These are phyloP conservation scores for Parnassius smintheus DNA, from an alignment of 2,888 invertebrate species.

Conservation along the genomic window DNA sequence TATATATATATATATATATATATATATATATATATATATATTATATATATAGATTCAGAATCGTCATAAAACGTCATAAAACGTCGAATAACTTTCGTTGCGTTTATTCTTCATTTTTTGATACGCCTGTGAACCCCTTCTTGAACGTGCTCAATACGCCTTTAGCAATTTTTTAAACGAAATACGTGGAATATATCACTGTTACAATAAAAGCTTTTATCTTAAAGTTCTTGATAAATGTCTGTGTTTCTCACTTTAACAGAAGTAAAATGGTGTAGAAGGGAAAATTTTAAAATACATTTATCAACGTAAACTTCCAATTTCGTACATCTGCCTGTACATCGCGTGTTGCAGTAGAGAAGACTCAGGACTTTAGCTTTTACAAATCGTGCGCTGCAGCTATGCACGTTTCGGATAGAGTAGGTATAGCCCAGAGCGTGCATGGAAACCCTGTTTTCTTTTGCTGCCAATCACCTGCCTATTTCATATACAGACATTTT, in stretches of 20 bases:
- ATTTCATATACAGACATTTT: too few relatives aligned
- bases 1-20: too few relatives aligned
- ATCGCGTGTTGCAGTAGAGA: constrained; percentile 39
- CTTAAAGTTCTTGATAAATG: constrained; percentile 11
- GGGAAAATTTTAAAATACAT: constrained; percentile 26
- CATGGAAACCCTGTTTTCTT: neutral
- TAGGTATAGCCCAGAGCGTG: constrained; percentile 29
- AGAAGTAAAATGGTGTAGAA: constrained; percentile 23
- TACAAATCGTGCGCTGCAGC: constrained; percentile 48
- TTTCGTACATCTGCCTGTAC: constrained; percentile 47
- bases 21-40: too few relatives aligned
- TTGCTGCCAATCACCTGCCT: too few relatives aligned
- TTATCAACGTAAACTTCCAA: constrained; percentile 28
- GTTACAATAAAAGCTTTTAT: constrained; percentile 13
- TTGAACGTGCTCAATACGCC: too few relatives aligned
- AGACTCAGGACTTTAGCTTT: constrained; percentile 33
- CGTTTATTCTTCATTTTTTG: too few relatives aligned
- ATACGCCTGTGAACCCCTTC: too few relatives aligned
- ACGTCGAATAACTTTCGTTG: too few relatives aligned
- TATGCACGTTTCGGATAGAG: constrained; percentile 42
- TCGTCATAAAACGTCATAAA: too few relatives aligned
- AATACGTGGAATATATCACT: constrained; percentile 14
- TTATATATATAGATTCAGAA: too few relatives aligned
- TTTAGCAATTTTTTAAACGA: constrained; percentile 25
- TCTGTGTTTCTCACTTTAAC: constrained; percentile 15